Evolutionary conservation across 1,140 invertebrate species (phyloP).

Genomic region (Drosophila albomicans): DNA sequence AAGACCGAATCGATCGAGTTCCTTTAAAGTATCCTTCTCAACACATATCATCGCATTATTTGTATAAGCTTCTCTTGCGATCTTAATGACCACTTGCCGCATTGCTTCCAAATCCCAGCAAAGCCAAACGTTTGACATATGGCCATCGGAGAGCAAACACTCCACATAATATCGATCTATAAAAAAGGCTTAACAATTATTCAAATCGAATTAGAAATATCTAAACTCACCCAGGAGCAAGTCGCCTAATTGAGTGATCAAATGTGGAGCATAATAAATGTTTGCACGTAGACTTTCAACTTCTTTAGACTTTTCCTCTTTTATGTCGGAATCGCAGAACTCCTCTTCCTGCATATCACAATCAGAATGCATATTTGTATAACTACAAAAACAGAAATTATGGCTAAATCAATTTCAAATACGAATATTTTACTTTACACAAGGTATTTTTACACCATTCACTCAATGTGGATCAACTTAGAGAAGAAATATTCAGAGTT

Average conservation of each 20-base stretch:
- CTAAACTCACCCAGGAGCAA: background rate
- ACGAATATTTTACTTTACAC: no score
- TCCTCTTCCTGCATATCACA: no score
- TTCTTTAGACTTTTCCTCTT: background rate
- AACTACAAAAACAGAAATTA: no score
- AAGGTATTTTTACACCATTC: no score
- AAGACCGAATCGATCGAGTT: background rate
- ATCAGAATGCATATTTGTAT: no score
- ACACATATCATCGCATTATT: background rate
- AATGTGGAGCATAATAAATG: background rate
- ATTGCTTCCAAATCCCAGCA: conserved; percentile 95
- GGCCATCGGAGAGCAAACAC: conserved; percentile 86
- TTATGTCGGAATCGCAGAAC: background rate
- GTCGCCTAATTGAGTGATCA: background rate
- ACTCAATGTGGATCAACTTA: no score
- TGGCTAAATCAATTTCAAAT: no score
- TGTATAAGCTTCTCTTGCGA: background rate
- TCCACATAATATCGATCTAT: conserved; percentile 95
- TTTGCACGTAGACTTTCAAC: background rate
- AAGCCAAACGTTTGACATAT: conserved; percentile 97
- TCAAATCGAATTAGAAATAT: background rate
- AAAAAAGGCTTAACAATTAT: background rate
- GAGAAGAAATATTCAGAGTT: no score
- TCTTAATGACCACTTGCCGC: conserved; percentile 10
- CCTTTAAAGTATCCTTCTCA: background rate